These are phyloP conservation scores for Percina caprodes DNA, from an alignment of 2,113 vertebrate species.

Conservation along the genomic window DNA sequence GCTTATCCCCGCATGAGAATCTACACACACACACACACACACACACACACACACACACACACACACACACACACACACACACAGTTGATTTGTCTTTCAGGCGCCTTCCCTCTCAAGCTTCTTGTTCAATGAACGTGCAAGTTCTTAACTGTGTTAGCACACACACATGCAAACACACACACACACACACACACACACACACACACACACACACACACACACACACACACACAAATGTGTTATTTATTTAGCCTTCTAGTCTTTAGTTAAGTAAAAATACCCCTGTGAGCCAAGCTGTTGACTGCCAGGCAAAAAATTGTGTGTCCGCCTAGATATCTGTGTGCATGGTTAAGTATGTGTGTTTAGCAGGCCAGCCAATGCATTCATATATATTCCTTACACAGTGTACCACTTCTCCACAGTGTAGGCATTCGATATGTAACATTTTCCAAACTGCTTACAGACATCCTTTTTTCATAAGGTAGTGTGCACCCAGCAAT, in stretches of 20 bases:
- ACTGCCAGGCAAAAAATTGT: constrained; percentile 35
- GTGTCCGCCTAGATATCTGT: constrained; percentile 3
- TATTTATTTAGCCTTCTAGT: constrained; percentile 24
- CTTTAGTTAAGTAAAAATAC: constrained; percentile 65
- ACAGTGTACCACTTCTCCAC: constrained; percentile 14
- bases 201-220: constrained; percentile 4
- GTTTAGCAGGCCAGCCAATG: constrained; percentile 14
- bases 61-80: constrained; percentile 35
- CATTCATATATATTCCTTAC: constrained; percentile 9
- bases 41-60: neutral
- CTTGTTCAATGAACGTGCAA: constrained; percentile 38
- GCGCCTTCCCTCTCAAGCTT: constrained; percentile 36
- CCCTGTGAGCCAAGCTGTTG: constrained; percentile 57
- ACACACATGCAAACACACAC: constrained; percentile 14
- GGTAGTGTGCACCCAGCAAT: constrained; percentile 30
- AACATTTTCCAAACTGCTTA: constrained; percentile 44
- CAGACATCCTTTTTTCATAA: constrained; percentile 16
- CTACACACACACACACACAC: constrained; percentile 21
- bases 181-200: neutral
- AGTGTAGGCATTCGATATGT: constrained; percentile 33
- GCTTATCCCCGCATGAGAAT: constrained; percentile 75
- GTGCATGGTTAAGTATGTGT: constrained; percentile 25
- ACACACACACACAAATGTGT: constrained; percentile 6
- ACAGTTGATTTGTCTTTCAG: constrained; percentile 32
- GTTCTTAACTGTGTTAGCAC: constrained; percentile 32